Base-by-base conservation (phyloP, 2,888 invertebrate species). In the Caenorhabditis uteleia region DNA sequence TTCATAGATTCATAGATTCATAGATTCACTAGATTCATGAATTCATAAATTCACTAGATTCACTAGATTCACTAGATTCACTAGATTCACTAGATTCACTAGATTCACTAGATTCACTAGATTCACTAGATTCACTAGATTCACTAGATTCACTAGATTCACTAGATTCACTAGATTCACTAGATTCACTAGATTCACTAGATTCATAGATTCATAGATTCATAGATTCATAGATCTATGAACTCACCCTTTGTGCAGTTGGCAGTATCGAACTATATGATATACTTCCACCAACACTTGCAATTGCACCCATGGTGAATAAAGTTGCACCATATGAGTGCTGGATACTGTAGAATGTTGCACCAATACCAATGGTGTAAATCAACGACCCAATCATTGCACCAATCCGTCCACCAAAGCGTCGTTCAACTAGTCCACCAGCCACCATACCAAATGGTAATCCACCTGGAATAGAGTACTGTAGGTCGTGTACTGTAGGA, bases 371-470 rank as follows among this genome's bases (percentile, higher is more conserved):
- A 26, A 67, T 49, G 78, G 77, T 77, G 54, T 80, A 80, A 40
- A 78, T 57, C 10, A 58, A 18, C 2, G 71, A 61, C 16, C 78
- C 79, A 10, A 80, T 43, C 7, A 73, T 40, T 14, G 75, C 77
- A 4, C 77, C 79, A 21, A 59, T 57, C 54, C 80, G 57, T 3
- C 78, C 78, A 4, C 79, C 79, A 20, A 78, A 47, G 21, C 57
- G 56, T 33, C 70, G 49, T 49, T 81, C 79, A 34, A 79, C 44
- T 18, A 75, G 45, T 10, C 79, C 81, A 21, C 81, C 81, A 2
- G 73, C 46, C 6, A 81, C 50, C 81, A 81, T 82, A 14, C 80
- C 74, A 56, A 76, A 77, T 7, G 81, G 81, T 12, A 81, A 38
- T 10, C 80, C 80, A 49, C 72, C 79, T 79, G 48, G 7, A 12